These are phyloP conservation scores for Batillaria attramentaria DNA, from an alignment of 1,140 invertebrate genomes.

Conservation along the genomic window DNA sequence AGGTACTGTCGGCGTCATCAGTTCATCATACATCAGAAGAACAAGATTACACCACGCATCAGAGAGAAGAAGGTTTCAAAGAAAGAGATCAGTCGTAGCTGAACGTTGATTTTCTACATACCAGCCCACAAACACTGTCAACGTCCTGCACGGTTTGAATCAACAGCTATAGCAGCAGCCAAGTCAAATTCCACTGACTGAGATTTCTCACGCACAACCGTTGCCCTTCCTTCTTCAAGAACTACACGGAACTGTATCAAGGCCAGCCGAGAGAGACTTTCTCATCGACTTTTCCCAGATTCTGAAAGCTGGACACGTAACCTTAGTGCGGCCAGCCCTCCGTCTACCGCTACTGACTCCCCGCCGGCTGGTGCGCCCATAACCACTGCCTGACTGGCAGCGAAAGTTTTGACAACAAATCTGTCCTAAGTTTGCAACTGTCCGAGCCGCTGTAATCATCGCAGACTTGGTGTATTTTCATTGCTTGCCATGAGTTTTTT, in stretches of 20 bases:
- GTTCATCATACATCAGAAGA: no score
- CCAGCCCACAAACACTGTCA: no score
- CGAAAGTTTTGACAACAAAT: slow-evolving; percentile 18
- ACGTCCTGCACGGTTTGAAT: no score
- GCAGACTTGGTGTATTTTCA: slow-evolving; percentile 4
- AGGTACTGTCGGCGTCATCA: no score
- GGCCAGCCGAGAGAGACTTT: neutral
- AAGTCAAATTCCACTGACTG: no score
- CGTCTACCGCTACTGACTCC: neutral
- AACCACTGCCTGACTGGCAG: neutral
- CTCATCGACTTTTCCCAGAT: neutral
- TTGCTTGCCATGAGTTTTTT: no score
- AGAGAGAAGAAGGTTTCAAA: no score
- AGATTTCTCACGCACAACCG: no score
- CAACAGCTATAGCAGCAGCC: no score
- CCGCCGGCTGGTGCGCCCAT: neutral
- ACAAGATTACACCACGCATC: no score
- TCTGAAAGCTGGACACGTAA: neutral
- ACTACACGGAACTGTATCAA: neutral
- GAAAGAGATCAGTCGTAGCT: no score
- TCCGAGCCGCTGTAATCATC: neutral
- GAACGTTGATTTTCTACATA: no score
- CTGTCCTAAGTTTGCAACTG: slow-evolving; percentile 17
- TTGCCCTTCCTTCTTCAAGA: neutral
- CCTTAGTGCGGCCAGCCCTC: neutral